These are phyloP conservation scores for Hirtodrosophila duncani DNA, from an alignment of 2,888 invertebrate genomes.

Conservation along the genomic window DNA sequence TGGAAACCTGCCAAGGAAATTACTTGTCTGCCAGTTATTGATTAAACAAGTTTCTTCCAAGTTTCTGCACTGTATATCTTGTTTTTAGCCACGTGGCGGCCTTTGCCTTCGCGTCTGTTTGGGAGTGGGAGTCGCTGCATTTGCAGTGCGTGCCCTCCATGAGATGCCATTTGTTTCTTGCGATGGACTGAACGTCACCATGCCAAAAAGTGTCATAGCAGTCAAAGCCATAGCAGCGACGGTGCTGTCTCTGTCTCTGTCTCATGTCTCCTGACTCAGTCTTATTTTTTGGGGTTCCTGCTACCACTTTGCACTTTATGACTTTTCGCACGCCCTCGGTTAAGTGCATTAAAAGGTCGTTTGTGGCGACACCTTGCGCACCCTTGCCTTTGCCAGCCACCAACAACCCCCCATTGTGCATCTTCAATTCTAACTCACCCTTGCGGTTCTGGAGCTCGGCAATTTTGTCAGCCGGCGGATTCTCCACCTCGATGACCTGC, in stretches of 20 bases:
- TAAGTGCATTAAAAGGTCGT: slow-evolving; percentile 61
- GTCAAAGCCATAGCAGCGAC: slow-evolving; percentile 36
- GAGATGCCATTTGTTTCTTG: slow-evolving; percentile 8
- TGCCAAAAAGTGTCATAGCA: slow-evolving; percentile 38
- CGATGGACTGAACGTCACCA: slow-evolving; percentile 7
- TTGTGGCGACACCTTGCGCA: slow-evolving; percentile 61
- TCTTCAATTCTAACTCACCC: slow-evolving; percentile 79
- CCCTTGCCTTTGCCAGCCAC: slow-evolving; percentile 23
- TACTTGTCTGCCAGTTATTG: slow-evolving; percentile 49
- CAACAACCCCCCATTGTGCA: neutral
- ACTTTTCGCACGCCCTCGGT: slow-evolving; percentile 62
- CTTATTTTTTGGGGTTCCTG: slow-evolving; percentile 9
- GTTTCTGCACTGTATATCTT: slow-evolving; percentile 2
- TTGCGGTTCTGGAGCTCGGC: slow-evolving; percentile 84
- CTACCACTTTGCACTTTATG: slow-evolving; percentile 56
- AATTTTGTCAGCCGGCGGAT: slow-evolving; percentile 84
- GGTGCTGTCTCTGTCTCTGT: slow-evolving; percentile 22
- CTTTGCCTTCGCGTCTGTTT: neutral
- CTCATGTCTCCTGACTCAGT: neutral
- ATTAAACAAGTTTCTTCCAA: slow-evolving; percentile 58
- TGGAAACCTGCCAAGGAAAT: slow-evolving; percentile 36
- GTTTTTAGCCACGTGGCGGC: too few species aligned
- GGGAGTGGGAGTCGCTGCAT: neutral
- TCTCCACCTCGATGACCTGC: slow-evolving; percentile 87
- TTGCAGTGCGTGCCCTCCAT: slow-evolving; percentile 30